A percentile compares a stretch with the other conserved stretches of the same genome.
phyloP scores from a whole-genome alignment of 1,140 invertebrate genomes.

The Panonychus citri region DNA sequence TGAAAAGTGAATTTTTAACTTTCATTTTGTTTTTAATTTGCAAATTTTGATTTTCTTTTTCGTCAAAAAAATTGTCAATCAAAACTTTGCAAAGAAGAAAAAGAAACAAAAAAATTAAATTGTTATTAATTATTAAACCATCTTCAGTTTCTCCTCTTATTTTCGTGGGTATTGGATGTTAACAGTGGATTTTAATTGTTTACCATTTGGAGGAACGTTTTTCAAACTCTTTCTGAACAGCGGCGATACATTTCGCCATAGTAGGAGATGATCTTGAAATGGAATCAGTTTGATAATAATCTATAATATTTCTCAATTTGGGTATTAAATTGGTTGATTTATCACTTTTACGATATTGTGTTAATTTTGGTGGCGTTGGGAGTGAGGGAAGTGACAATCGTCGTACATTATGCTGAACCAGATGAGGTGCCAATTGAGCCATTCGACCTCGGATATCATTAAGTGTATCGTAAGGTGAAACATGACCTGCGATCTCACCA shows the following conservation, averaged over 20 bases:
- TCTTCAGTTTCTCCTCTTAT: no score
- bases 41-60: no score
- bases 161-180: no score
- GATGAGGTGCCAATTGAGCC: constrained; percentile 61
- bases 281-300: constrained; percentile 95
- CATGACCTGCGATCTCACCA: constrained; percentile 52
- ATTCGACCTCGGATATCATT: constrained; percentile 58
- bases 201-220: constrained; percentile 1
- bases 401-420: constrained; percentile 44
- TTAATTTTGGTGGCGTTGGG: not conserved
- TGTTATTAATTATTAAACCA: no score
- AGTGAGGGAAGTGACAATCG: not conserved
- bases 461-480: constrained; percentile 70
- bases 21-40: no score
- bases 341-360: not conserved
- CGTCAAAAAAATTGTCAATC: no score
- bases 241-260: constrained; percentile 94
- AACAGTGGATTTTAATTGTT: no score
- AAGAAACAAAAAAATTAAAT: no score
- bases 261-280: constrained; percentile 88
- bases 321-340: constrained; percentile 33
- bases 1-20: no score
- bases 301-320: constrained; percentile 52
- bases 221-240: constrained; percentile 37
- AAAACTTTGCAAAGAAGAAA: no score